phyloP scores from a whole-genome alignment of 2,113 vertebrate genomes.

The Mustela nigripes region DNA sequence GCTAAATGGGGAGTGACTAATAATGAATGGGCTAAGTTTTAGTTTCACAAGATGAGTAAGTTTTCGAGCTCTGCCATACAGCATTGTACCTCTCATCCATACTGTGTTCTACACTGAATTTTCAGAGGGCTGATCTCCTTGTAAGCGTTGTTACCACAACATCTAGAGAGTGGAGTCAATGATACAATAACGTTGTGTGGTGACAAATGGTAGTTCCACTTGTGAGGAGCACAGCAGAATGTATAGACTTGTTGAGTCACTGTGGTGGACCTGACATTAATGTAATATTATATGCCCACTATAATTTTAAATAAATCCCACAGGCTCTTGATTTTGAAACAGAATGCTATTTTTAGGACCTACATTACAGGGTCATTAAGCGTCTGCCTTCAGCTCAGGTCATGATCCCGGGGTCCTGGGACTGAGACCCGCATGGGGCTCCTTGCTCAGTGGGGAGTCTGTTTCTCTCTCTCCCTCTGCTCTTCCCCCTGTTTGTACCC shows the following conservation, averaged over 20 bases:
- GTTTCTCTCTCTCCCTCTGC: too few relatives aligned
- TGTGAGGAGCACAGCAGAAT: neutral
- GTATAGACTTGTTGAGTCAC: neutral
- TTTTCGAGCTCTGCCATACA: neutral
- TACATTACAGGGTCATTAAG: too few relatives aligned
- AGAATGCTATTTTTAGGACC: neutral
- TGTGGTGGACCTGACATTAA: neutral
- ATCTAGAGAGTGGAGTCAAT: neutral
- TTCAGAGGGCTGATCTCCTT: neutral
- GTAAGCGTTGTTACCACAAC: neutral
- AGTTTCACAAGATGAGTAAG: neutral
- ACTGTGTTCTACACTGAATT: neutral
- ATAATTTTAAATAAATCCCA: neutral
- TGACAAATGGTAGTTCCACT: neutral
- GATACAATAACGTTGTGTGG: neutral
- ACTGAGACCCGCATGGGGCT: too few relatives aligned
- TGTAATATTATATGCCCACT: neutral
- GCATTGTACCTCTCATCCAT: neutral
- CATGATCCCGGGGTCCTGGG: too few relatives aligned
- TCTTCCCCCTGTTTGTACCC: too few relatives aligned
- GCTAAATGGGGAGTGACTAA: neutral
- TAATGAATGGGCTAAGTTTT: neutral
- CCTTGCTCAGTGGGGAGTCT: too few relatives aligned
- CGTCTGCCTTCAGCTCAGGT: too few relatives aligned
- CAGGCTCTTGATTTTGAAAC: constrained; percentile 15